Evolutionary conservation across 1,140 invertebrate genomes (phyloP), one percentile per base, ranked within the genome.

Genomic region (Ooceraea biroi): DNA sequence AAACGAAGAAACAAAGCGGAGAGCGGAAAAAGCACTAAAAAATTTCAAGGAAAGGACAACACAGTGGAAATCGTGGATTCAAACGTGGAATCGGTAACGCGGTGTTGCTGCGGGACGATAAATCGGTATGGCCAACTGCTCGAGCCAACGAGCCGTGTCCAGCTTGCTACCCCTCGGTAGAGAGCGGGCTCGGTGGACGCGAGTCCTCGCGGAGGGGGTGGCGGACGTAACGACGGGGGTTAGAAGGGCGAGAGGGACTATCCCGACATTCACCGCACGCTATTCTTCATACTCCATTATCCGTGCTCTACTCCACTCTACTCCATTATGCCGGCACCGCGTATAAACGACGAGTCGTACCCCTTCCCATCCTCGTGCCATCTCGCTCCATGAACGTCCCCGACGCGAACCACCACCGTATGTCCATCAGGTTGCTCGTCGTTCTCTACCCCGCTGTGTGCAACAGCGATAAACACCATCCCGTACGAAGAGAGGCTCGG

Each of bases 251-350:
- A 36, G 50, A 36, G 73, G 74, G 86, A 88, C 83, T 80, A 90
- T 90, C 83, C 88, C 77, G 89, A 84, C 88, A 88, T 91, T 91
- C 84, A 89, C 91, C 90, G 85, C 90, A 90, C 90, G 87, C 92
- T 91, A 93, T 93, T 93, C 91, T 92, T 91, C 91, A 92, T 92
- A 94, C 93, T 94, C 93, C 90, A 94, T 94, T 94, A 93, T 94
- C 92, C 89, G 89, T 91, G 92, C 91, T 93, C 92, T 92, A 92
- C 91, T 93, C 91, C 89, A 92, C 92, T 93, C 92, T 89, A 92
- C 88, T 92, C 92, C 92, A 94, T 94, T 94, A 94, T 94, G 89
- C 92, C 88, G 89, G 90, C 89, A 93, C 90, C 90, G 89, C 92
- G 93, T 90, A 93, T 93, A 92, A 93, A 93, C 92, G 92, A 90